These are phyloP conservation scores for Mellivora capensis DNA, from an alignment of 2,113 vertebrate genomes.

Conservation along the genomic window DNA sequence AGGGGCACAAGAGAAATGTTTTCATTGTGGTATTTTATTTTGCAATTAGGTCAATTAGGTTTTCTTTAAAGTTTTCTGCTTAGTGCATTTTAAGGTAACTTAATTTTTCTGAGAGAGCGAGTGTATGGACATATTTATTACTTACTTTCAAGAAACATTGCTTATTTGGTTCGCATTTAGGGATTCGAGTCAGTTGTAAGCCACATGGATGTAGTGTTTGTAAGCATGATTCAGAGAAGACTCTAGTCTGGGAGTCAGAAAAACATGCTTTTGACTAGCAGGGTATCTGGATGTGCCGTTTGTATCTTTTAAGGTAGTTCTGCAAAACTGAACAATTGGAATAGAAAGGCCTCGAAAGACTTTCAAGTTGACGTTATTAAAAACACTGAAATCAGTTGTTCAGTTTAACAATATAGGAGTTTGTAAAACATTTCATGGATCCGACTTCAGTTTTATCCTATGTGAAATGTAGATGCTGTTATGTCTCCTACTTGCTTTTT, in stretches of 20 bases:
- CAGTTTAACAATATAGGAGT: not conserved
- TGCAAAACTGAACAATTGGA: not conserved
- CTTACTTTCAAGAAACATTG: not conserved
- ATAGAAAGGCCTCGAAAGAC: not conserved
- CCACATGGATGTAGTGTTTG: not conserved
- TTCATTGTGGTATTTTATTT: not conserved
- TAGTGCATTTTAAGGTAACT: constrained; percentile 12
- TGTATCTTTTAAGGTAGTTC: not conserved
- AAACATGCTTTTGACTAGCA: not conserved
- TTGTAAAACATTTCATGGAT: not conserved
- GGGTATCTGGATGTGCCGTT: not conserved
- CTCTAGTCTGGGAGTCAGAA: not conserved
- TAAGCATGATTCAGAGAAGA: not conserved
- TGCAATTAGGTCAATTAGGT: not conserved
- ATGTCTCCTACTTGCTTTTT: constrained; percentile 48
- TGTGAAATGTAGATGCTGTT: constrained; percentile 12
- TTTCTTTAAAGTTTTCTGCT: constrained; percentile 5
- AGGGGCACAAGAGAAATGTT: constrained; percentile 9
- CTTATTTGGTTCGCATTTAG: constrained; percentile 12
- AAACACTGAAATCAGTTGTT: not conserved
- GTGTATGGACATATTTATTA: not conserved
- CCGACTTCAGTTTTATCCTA: not conserved
- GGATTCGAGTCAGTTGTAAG: not conserved
- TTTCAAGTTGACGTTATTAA: not conserved
- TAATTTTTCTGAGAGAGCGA: constrained; percentile 13